These are phyloP conservation scores for Micrasema longulum DNA, from an alignment of 1,140 invertebrate genomes.

Conservation along the genomic window DNA sequence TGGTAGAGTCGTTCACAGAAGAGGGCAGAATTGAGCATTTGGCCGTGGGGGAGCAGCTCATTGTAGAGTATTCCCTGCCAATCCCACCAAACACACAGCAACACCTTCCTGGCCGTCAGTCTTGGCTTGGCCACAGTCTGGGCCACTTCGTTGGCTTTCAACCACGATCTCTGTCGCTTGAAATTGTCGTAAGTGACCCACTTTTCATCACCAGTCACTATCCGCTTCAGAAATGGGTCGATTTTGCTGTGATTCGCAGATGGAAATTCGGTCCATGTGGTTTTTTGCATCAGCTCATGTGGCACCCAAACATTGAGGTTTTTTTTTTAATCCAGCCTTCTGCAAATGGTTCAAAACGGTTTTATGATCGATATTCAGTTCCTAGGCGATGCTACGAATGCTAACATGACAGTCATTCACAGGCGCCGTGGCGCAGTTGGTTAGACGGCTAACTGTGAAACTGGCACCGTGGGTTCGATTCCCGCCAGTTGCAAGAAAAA, in stretches of 20 bases:
- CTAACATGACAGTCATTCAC: no score
- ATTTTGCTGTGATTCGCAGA: no score
- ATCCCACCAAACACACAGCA: constrained; percentile 22
- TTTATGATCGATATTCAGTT: constrained; percentile 21
- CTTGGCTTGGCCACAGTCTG: constrained; percentile 15
- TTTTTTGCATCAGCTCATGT: constrained; percentile 13
- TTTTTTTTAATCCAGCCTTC: constrained; percentile 17
- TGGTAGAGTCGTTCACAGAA: neutral
- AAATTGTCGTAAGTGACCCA: no score
- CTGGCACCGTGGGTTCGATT: no score
- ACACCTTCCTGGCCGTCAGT: constrained; percentile 24
- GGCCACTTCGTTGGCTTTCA: no score
- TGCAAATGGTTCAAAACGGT: constrained; percentile 16
- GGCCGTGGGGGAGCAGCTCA: constrained; percentile 9
- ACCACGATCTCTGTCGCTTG: no score
- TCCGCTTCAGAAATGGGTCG: no score
- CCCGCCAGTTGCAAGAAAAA: no score
- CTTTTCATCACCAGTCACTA: no score
- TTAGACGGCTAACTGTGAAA: no score
- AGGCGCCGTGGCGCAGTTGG: no score
- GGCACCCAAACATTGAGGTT: constrained; percentile 20
- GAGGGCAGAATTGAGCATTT: constrained; percentile 8
- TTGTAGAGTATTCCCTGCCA: constrained; percentile 17
- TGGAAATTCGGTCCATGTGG: no score
- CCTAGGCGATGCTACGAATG: constrained; percentile 17